These are phyloP conservation scores for Cichlasoma orientale DNA, from an alignment of 2,797 vertebrate genomes.

Conservation along the genomic window DNA sequence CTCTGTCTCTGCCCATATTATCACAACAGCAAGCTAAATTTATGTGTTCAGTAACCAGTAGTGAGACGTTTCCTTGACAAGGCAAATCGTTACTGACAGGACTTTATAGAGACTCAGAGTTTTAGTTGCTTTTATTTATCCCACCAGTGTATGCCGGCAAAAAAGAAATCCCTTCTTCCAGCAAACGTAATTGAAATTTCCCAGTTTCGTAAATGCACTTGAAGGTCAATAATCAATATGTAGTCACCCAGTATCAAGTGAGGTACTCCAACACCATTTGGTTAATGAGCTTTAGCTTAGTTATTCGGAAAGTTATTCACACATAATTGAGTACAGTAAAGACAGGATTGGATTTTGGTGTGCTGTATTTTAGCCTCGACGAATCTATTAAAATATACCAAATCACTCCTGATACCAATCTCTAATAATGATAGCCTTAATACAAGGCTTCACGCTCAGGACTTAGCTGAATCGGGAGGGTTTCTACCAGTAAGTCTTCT, in stretches of 20 bases:
- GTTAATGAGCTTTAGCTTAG: conserved; percentile 1
- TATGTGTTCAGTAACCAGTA: not conserved
- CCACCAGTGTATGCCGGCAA: not conserved
- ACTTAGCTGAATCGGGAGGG: not conserved
- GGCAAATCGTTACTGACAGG: not conserved
- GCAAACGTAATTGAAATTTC: not conserved
- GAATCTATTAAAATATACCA: not conserved
- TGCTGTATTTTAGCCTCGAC: not conserved
- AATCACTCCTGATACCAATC: not conserved
- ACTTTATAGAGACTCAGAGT: not conserved
- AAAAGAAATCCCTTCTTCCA: not conserved
- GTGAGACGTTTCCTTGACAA: not conserved
- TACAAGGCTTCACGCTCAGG: not conserved
- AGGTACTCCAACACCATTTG: not conserved
- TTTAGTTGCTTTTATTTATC: not conserved
- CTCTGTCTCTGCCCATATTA: not conserved
- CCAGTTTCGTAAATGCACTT: not conserved
- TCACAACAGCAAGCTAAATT: not conserved
- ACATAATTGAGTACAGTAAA: not conserved
- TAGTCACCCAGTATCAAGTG: not conserved
- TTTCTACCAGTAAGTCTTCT: not conserved
- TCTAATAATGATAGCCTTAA: not conserved
- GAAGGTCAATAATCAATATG: not conserved
- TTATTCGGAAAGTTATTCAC: not conserved
- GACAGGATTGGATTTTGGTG: not conserved